phyloP scores from a whole-genome alignment of 2,797 vertebrate species.

The Lacerta agilis region DNA sequence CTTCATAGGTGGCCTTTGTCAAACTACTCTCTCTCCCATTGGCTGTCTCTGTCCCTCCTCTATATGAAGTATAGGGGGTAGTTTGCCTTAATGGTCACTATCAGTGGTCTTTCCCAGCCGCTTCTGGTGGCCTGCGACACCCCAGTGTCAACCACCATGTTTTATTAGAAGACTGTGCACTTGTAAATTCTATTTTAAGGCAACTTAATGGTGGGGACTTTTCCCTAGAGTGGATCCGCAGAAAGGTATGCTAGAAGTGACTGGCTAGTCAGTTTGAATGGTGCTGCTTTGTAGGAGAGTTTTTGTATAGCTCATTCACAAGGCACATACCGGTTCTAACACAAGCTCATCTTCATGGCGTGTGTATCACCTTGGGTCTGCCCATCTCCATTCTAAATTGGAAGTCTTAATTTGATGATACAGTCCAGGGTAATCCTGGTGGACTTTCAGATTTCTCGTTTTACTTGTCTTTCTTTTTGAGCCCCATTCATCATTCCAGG shows the following conservation, averaged over 20 bases:
- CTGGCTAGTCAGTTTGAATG: background rate
- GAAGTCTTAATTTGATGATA: constrained; percentile 68
- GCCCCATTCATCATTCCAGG: constrained; percentile 73
- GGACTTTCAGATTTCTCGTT: constrained; percentile 73
- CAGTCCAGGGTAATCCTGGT: constrained; percentile 67
- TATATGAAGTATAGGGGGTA: background rate
- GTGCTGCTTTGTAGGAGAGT: background rate
- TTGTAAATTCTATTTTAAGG: background rate
- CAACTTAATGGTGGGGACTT: too few species aligned
- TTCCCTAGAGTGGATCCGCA: background rate
- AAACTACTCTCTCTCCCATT: background rate
- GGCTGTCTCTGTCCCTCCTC: background rate
- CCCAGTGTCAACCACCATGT: background rate
- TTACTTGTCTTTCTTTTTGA: constrained; percentile 73
- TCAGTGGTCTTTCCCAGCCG: too few species aligned
- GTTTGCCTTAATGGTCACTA: background rate
- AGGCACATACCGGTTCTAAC: background rate
- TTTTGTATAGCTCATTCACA: background rate
- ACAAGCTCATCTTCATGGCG: background rate
- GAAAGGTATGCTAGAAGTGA: background rate
- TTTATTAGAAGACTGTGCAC: background rate
- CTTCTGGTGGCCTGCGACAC: too few species aligned
- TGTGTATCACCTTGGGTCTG: background rate
- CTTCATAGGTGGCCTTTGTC: background rate
- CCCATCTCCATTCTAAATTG: constrained; percentile 65